Percentiles rank a stretch among this genome's conserved stretches.
Evolutionary conservation across 2,888 invertebrate genomes (phyloP).

Genomic region (Hypomecis atomaria): DNA sequence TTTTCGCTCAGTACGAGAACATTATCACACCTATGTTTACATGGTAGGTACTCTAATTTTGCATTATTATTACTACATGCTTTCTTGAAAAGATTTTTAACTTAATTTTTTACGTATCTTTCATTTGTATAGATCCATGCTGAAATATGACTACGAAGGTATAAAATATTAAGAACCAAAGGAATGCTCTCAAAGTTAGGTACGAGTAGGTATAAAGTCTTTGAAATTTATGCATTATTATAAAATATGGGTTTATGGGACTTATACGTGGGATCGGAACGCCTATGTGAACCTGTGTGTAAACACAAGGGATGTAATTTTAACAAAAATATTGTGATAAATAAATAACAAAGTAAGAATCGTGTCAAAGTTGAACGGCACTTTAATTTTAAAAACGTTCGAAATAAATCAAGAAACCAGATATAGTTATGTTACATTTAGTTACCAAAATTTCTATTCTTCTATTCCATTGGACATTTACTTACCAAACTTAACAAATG

Average conservation of each 20-base stretch:
- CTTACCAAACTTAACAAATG: too few species aligned
- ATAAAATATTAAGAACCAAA: constrained; percentile 30
- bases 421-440: too few species aligned
- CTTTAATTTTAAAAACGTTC: background rate
- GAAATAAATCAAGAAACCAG: background rate
- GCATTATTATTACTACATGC: too few species aligned
- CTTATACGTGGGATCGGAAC: constrained; percentile 49
- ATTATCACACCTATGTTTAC: too few species aligned
- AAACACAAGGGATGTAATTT: constrained; percentile 38
- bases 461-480: too few species aligned
- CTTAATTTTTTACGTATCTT: too few species aligned
- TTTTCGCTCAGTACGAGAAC: too few species aligned
- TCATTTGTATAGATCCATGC: constrained; percentile 10
- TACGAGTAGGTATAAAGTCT: constrained; percentile 36
- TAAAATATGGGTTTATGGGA: constrained; percentile 53
- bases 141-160: constrained; percentile 15
- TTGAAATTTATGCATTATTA: constrained; percentile 54
- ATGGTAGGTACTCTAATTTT: too few species aligned
- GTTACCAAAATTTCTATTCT: too few species aligned
- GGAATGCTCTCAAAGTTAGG: constrained; percentile 35
- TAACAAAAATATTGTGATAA: background rate
- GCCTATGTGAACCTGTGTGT: constrained; percentile 44
- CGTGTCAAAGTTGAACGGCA: too few species aligned
- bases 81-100: too few species aligned
- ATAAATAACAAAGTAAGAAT: too few species aligned